Evolutionary conservation across 2,888 invertebrate species (phyloP).

Genomic region (Dendrolimus pini): DNA sequence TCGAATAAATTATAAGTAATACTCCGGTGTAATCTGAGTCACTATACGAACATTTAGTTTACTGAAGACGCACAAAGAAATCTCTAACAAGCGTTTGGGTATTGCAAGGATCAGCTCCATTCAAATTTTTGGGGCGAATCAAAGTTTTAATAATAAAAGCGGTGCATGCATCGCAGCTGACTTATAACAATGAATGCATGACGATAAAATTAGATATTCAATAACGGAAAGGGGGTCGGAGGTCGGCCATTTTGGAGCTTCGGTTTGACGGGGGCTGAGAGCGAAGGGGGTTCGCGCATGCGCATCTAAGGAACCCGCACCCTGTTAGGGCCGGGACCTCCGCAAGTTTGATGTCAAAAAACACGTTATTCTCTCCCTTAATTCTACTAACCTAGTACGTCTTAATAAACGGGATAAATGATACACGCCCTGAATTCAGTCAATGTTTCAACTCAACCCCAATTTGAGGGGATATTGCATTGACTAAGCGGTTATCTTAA

Average conservation of each 20-base stretch:
- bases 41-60: no score
- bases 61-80: neutral
- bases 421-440: conserved; percentile 38
- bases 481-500: conserved; percentile 10
- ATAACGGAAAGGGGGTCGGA: conserved; percentile 68
- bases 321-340: conserved; percentile 65
- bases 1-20: no score
- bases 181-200: conserved; percentile 58
- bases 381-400: conserved; percentile 71
- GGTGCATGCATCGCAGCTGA: conserved; percentile 39
- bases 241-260: conserved; percentile 70
- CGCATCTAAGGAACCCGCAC: conserved; percentile 59
- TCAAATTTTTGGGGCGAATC: neutral
- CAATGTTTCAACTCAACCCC: conserved; percentile 13
- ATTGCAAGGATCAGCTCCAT: neutral
- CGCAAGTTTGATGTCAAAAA: conserved; percentile 69
- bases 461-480: conserved; percentile 3
- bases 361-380: conserved; percentile 72
- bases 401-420: conserved; percentile 53
- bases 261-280: conserved; percentile 50
- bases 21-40: no score
- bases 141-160: conserved; percentile 26
- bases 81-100: neutral
- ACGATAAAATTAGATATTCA: conserved; percentile 74
- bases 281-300: conserved; percentile 67